A percentile compares a stretch with the other conserved stretches of the same genome.
phyloP scores from a whole-genome alignment of 2,888 invertebrate species.

The Hanleya hanleyi region DNA sequence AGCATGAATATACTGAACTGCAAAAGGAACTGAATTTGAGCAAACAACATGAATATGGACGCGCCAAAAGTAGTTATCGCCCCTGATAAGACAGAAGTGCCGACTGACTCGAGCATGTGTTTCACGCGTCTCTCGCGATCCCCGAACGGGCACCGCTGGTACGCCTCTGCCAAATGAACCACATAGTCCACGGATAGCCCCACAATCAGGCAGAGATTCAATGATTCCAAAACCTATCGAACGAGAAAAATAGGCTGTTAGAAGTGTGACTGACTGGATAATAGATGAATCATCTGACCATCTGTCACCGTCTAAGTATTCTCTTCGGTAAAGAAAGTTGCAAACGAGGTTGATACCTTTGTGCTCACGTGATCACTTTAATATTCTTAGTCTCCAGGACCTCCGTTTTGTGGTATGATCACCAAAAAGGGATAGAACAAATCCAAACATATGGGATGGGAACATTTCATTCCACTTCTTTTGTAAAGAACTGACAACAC shows the following conservation, averaged over 20 bases:
- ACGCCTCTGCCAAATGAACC: conserved; percentile 59
- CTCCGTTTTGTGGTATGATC: too few relatives aligned
- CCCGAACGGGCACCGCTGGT: conserved; percentile 43
- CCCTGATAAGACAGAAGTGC: conserved; percentile 63
- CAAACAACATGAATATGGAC: conserved; percentile 58
- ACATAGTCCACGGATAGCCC: conserved; percentile 58
- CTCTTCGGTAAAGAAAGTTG: background rate
- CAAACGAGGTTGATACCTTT: too few relatives aligned
- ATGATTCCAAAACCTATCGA: conserved; percentile 47
- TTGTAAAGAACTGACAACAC: too few relatives aligned
- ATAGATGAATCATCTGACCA: background rate
- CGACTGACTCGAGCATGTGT: conserved; percentile 54
- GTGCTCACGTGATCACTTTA: too few relatives aligned
- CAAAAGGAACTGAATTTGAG: conserved; percentile 59
- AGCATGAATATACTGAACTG: conserved; percentile 68
- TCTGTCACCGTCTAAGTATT: background rate
- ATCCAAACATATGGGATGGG: too few relatives aligned
- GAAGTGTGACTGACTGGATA: background rate
- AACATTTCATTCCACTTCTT: too few relatives aligned
- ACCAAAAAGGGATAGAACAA: too few relatives aligned
- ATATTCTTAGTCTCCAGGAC: too few relatives aligned
- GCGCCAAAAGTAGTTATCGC: conserved; percentile 64
- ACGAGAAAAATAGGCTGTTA: background rate
- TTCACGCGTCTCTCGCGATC: conserved; percentile 46
- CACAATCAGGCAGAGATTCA: conserved; percentile 56